Evolutionary conservation across 2,113 vertebrate species (phyloP).

Genomic region (Halcyon senegalensis): DNA sequence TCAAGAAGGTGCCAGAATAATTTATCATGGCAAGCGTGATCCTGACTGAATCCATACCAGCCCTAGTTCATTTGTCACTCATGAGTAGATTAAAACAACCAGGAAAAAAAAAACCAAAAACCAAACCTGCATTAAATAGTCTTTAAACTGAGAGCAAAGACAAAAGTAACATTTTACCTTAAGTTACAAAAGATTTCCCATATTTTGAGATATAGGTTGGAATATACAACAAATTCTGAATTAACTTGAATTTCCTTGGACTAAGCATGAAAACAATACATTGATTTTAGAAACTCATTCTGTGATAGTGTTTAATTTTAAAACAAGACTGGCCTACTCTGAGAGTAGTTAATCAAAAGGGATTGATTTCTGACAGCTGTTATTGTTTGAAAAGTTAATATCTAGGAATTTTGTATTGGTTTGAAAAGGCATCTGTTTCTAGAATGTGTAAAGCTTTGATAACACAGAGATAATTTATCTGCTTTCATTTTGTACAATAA

Average conservation of each 20-base stretch:
- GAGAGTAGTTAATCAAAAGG: slow-evolving; percentile 8
- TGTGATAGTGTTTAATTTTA: slow-evolving; percentile 3
- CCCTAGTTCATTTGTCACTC: neutral
- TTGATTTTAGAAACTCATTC: neutral
- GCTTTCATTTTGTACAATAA: slow-evolving; percentile 44
- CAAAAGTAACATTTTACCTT: neutral
- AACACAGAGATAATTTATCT: slow-evolving; percentile 49
- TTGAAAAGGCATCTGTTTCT: slow-evolving; percentile 63
- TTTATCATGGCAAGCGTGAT: neutral
- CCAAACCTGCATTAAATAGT: neutral
- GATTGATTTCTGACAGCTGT: slow-evolving; percentile 60
- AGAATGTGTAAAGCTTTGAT: slow-evolving; percentile 59
- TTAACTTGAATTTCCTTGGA: neutral
- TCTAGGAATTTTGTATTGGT: slow-evolving; percentile 46
- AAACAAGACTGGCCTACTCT: neutral
- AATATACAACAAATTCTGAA: neutral
- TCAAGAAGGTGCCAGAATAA: neutral
- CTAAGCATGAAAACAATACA: neutral
- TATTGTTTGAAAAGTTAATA: slow-evolving; percentile 52
- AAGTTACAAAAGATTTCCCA: neutral
- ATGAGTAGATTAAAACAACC: neutral
- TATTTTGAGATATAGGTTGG: neutral
- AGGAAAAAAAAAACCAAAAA: neutral
- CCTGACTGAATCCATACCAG: neutral
- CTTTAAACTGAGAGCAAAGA: neutral